Evolutionary conservation across 2,888 invertebrate genomes (phyloP).

Genomic region (Boloria euphrosyne): DNA sequence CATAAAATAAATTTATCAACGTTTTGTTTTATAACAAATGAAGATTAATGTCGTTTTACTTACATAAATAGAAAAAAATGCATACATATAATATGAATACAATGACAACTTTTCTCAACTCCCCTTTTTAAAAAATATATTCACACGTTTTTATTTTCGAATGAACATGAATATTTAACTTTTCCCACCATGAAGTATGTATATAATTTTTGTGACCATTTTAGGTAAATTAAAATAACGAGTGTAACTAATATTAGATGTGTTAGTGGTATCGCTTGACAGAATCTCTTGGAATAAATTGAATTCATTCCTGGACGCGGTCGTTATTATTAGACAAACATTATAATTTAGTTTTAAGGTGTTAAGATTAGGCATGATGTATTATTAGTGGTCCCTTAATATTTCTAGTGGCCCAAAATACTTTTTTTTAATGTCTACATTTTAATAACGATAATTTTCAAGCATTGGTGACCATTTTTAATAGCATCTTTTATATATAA

Average conservation of each 20-base stretch:
- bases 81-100: too few relatives aligned
- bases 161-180: background rate
- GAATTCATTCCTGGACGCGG: slow-evolving; percentile 23
- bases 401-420: slow-evolving; percentile 17
- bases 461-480: background rate
- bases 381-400: slow-evolving; percentile 23
- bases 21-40: too few relatives aligned
- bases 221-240: background rate
- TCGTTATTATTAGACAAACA: slow-evolving; percentile 13
- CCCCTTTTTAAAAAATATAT: too few relatives aligned
- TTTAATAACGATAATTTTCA: slow-evolving; percentile 5
- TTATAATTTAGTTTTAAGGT: slow-evolving; percentile 22
- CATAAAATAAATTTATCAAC: background rate
- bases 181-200: background rate
- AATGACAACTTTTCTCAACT: too few relatives aligned
- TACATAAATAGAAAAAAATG: too few relatives aligned
- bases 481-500: slow-evolving; percentile 4
- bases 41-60: too few relatives aligned
- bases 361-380: slow-evolving; percentile 18
- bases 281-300: slow-evolving; percentile 26
- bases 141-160: too few relatives aligned
- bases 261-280: slow-evolving; percentile 10
- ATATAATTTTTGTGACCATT: slow-evolving; percentile 7
- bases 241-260: slow-evolving; percentile 18
- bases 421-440: slow-evolving; percentile 10